phyloP scores from a whole-genome alignment of 2,113 vertebrate genomes.

The Spea multiplicata region DNA sequence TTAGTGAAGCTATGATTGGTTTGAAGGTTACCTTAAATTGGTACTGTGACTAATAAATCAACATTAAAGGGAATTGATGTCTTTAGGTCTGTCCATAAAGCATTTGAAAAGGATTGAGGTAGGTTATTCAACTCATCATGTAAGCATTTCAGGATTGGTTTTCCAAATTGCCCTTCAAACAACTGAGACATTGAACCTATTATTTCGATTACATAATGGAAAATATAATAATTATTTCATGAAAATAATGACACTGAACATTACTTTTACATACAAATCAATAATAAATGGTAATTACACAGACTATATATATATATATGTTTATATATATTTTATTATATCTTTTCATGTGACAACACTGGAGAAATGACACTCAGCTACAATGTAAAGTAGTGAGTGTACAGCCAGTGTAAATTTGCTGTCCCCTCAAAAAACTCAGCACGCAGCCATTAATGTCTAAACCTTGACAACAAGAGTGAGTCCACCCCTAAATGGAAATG shows the following conservation, averaged over 20 bases:
- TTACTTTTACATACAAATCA: background rate
- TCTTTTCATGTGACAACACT: too few relatives aligned
- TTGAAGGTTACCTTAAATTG: conserved; percentile 8
- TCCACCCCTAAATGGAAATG: too few relatives aligned
- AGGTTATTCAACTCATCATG: background rate
- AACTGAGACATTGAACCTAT: background rate
- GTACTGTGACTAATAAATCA: conserved; percentile 18
- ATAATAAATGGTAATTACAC: background rate
- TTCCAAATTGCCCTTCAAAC: background rate
- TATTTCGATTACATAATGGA: background rate
- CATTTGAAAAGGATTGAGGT: background rate
- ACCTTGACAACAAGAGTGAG: too few relatives aligned
- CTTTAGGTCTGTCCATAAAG: background rate
- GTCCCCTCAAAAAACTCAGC: too few relatives aligned
- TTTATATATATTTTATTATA: too few relatives aligned
- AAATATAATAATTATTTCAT: background rate
- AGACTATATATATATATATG: too few relatives aligned
- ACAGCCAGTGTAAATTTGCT: too few relatives aligned
- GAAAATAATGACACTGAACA: background rate
- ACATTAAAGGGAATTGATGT: background rate
- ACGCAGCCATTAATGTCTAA: too few relatives aligned
- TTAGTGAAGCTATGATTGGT: background rate
- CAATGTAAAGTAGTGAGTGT: too few relatives aligned
- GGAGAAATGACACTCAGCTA: too few relatives aligned
- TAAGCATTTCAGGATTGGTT: background rate